These are phyloP conservation scores for Deilephila elpenor DNA, from an alignment of 2,888 invertebrate genomes.

Conservation along the genomic window DNA sequence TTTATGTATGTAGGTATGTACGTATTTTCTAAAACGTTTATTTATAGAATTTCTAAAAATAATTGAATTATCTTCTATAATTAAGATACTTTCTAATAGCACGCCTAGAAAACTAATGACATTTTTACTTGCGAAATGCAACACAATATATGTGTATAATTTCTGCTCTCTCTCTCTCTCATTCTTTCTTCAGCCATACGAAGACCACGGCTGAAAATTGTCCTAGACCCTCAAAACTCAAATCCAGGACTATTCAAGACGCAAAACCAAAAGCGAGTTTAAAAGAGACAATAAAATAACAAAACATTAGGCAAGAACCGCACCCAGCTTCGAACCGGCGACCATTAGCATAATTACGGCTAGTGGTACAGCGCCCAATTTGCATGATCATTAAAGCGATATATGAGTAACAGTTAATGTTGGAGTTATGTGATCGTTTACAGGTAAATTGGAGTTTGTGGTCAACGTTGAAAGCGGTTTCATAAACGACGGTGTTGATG, in stretches of 20 bases:
- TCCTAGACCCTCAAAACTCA: too few relatives aligned
- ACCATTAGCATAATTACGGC: slow-evolving; percentile 39
- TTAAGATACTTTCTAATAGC: too few relatives aligned
- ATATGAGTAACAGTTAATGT: slow-evolving; percentile 27
- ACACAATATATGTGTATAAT: too few relatives aligned
- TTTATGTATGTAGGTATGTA: too few relatives aligned
- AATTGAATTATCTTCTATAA: too few relatives aligned
- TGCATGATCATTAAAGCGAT: slow-evolving; percentile 38
- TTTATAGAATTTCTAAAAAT: too few relatives aligned
- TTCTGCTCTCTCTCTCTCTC: too few relatives aligned
- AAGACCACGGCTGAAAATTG: too few relatives aligned
- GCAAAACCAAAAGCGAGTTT: slow-evolving; percentile 16
- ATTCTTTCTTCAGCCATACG: too few relatives aligned
- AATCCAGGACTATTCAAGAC: neutral
- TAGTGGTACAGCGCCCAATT: slow-evolving; percentile 36
- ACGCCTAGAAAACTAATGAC: too few relatives aligned
- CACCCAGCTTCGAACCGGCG: slow-evolving; percentile 19
- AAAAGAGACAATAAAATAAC: slow-evolving; percentile 29
- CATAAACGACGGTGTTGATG: neutral
- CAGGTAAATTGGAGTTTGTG: slow-evolving; percentile 10
- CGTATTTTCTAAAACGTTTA: too few relatives aligned
- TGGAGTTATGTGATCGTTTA: neutral
- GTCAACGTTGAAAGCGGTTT: neutral
- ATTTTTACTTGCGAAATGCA: too few relatives aligned
- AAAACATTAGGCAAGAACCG: slow-evolving; percentile 26